Conservation (phyloP, 2,113 vertebrate species). For the Channa maculata region DNA sequence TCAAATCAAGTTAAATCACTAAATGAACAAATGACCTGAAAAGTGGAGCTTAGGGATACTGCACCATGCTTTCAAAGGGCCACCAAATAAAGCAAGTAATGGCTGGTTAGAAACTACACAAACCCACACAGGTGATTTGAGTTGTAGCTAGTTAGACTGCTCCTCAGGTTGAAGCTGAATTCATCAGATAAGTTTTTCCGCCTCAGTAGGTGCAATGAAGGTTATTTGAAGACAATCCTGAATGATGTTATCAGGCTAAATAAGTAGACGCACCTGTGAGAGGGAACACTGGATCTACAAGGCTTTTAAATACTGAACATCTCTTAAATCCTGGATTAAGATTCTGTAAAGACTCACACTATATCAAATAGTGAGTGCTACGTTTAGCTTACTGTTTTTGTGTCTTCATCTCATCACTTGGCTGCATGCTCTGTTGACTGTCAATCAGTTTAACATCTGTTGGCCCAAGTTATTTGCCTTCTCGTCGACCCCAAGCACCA, state of each 20-base stretch:
- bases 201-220: neutral
- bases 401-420: neutral
- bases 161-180: neutral
- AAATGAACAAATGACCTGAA: too few species aligned
- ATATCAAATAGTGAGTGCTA: too few species aligned
- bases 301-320: neutral
- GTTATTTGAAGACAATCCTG: neutral
- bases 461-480: neutral
- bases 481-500: neutral
- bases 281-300: neutral
- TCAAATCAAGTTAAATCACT: neutral
- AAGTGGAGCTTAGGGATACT: too few species aligned
- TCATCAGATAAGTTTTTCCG: neutral
- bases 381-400: neutral
- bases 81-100: neutral
- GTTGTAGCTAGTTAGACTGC: neutral
- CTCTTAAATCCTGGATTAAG: neutral
- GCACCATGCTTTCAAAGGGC: too few species aligned
- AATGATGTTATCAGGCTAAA: neutral
- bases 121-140: conserved; percentile 4
- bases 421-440: conserved; percentile 14
- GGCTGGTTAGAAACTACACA: neutral
- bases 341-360: neutral
- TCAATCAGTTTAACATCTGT: conserved; percentile 29
- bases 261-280: neutral